Conservation (phyloP, 2,888 invertebrate species). For the Thecocarcelia acutangulata region DNA sequence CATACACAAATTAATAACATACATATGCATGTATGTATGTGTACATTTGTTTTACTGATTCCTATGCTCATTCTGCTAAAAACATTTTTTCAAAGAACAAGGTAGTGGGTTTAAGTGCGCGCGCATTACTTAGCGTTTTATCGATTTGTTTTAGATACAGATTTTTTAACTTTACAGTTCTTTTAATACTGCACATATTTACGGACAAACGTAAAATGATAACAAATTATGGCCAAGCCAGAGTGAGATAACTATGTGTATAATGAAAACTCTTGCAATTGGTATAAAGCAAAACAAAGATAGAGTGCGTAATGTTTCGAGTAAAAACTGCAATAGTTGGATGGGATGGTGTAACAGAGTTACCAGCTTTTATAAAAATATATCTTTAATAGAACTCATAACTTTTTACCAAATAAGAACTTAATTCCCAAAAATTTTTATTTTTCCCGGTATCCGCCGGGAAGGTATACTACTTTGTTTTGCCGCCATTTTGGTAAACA, state of each 20-base stretch:
- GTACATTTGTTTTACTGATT: conserved; percentile 2
- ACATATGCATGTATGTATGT: too few species aligned
- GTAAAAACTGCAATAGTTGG: neutral
- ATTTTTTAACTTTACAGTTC: conserved; percentile 32
- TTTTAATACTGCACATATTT: neutral
- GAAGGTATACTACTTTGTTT: too few species aligned
- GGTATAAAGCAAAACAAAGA: conserved; percentile 18
- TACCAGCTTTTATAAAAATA: conserved; percentile 22
- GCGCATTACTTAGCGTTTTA: conserved; percentile 65
- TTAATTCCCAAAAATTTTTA: too few species aligned
- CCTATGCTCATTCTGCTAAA: conserved; percentile 4
- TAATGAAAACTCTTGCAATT: neutral
- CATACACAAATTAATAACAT: neutral
- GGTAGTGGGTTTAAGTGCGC: conserved; percentile 58
- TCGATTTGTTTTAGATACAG: conserved; percentile 64
- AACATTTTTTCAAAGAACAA: conserved; percentile 2
- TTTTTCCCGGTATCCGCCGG: too few species aligned
- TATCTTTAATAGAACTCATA: neutral
- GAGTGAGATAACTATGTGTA: conserved; percentile 32
- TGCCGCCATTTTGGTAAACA: too few species aligned
- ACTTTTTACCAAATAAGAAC: too few species aligned
- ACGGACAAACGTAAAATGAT: neutral
- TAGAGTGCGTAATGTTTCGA: neutral
- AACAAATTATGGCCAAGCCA: conserved; percentile 2
- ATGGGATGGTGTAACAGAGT: conserved; percentile 26